These are phyloP conservation scores for Galeopsomyia nigrocyanea DNA, from an alignment of 2,888 invertebrate genomes.

Conservation along the genomic window DNA sequence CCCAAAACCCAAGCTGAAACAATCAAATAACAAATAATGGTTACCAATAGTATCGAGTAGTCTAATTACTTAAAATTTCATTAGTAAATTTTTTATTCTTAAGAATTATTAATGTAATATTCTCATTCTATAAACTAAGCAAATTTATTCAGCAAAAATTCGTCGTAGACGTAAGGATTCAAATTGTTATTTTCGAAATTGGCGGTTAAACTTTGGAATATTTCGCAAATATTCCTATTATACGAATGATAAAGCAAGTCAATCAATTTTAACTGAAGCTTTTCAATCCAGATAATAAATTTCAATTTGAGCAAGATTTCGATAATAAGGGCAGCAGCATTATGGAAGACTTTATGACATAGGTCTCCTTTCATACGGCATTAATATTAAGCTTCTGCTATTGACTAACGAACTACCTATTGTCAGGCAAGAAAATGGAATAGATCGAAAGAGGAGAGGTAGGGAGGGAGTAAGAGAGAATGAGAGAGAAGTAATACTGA, in stretches of 20 bases:
- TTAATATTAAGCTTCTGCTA: conserved; percentile 2
- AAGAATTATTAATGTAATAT: too few relatives aligned
- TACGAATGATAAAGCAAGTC: too few relatives aligned
- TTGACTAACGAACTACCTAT: too few relatives aligned
- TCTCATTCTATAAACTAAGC: too few relatives aligned
- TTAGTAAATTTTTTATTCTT: too few relatives aligned
- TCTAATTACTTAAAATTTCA: too few relatives aligned
- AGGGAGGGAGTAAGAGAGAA: conserved; percentile 8
- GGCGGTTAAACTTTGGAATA: too few relatives aligned
- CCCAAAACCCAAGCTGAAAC: conserved; percentile 93
- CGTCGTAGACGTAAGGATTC: too few relatives aligned
- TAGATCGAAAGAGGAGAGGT: conserved; percentile 28
- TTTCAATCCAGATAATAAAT: conserved; percentile 13
- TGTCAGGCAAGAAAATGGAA: conserved; percentile 9
- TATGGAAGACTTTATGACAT: conserved; percentile 23
- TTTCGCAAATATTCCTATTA: too few relatives aligned
- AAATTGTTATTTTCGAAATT: too few relatives aligned
- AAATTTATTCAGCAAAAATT: too few relatives aligned
- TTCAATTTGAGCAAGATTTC: conserved; percentile 26
- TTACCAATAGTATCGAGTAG: too few relatives aligned
- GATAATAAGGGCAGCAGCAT: conserved; percentile 25
- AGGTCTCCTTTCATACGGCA: background rate
- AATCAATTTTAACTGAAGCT: background rate
- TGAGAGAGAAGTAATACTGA: conserved; percentile 6
- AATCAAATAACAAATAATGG: conserved; percentile 54